Base-by-base conservation (phyloP, 2,113 vertebrate genomes). In the Lynx canadensis region DNA sequence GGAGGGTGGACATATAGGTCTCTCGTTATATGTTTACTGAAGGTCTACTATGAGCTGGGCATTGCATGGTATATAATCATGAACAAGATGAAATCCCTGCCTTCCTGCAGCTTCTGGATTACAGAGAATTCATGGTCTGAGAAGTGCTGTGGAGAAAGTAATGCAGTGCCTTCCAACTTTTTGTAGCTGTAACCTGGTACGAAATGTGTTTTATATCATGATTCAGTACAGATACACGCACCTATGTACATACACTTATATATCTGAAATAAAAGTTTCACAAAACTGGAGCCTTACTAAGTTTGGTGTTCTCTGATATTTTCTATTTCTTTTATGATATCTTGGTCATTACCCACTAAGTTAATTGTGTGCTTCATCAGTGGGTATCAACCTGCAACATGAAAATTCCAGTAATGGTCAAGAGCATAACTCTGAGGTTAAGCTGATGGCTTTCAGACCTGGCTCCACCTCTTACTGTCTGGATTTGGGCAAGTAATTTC, bases 201-300 rank as follows among this genome's bases (percentile, higher is more conserved):
- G 4, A 86, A 80, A 63, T 19, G 41, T 5, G 50, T 86, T 81
- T 92, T 41, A 73, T n/a, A 81, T 71, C 74, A 81, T 41, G 19
- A 52, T 52, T 19, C 11, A 71, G 88, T 38, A 45, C 11, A 81
- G 71, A 87, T 50, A 79, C 4, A 31, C 52, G 81, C 11, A 80
- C 27, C 25, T 91, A 18, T 36, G 29, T 52, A 88, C 12, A 55
- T 65, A 55, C 27, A 63, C n/a, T 21, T 87, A 23, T 74, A 66
- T n/a, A 87, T 33, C 41, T 66, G 81, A 92, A 92, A 74, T 87
- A 80, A 80, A 73, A 89, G 21, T 94, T 94, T 83, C 66, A 82
- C 25, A 69, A 74, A 76, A 69, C 55, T 89, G 82, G n/a, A 79
- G 9, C 13, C 65, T 95, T 69, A 27, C 38, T 50, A 86, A 87